Base-by-base conservation (phyloP, 2,888 invertebrate species). In the Clunio marinus region DNA sequence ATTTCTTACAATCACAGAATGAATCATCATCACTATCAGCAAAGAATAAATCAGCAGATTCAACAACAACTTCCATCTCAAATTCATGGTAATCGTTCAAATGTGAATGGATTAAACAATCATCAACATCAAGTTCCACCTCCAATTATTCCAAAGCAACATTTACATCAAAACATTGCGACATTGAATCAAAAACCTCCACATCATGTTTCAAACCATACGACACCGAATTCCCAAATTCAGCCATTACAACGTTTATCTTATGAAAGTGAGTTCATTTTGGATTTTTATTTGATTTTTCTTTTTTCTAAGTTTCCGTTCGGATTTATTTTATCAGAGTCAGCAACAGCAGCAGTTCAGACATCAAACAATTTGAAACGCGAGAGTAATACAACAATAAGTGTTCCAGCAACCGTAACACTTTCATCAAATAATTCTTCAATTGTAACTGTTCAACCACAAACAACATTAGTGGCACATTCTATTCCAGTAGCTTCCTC, bases 361-460 rank as follows among this genome's bases (percentile, higher is more conserved):
- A n/a, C 57, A 37, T 17, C 51, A n/a, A 62, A 41, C 51, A 66
- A 66, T 66, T 55, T 66, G 51, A 66, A 66, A 66, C 65, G 66
- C 28, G 66, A 66, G 66, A 66, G 66, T 45, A 66, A 28, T 55
- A 27, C 66, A 51, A 51, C 7, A 55, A 63, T 63, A 63, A 66
- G 66, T 66, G 66, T 66, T 66, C 17, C 51, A 46, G 66, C 66
- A 66, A 66, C 66, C 66, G 66, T 55, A 66, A 66, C 66, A 66
- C 66, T 55, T 55, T 28, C 25, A 2, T 17, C 32, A 66, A 66
- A 66, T 66, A 66, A 66, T 66, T 66, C 66, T 66, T 66, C 66
- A 66, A 66, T 66, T 66, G 55, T 66, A 66, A 55, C 66, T 24
- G 65, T 51, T 27, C 32, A n/a, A 13, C 25, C 41, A 17, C 7